These are phyloP conservation scores for Orientallactaga sibirica DNA, from an alignment of 2,797 vertebrate genomes.

Conservation along the genomic window DNA sequence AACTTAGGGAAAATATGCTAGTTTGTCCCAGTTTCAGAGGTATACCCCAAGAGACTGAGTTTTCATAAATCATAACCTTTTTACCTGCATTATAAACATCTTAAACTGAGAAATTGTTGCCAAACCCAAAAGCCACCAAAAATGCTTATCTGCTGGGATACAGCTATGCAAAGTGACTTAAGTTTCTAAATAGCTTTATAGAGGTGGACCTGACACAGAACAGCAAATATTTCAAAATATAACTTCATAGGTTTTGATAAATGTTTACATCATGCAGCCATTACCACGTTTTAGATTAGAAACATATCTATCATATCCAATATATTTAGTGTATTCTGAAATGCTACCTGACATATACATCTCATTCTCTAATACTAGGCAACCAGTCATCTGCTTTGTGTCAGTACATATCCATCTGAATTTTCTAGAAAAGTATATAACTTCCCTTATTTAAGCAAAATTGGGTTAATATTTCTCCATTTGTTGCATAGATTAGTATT, in stretches of 20 bases:
- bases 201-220: background rate
- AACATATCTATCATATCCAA: background rate
- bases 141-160: background rate
- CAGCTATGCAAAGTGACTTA: background rate
- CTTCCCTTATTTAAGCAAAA: conserved; percentile 25
- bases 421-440: conserved; percentile 9
- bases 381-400: background rate
- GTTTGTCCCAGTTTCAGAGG: background rate
- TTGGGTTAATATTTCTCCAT: background rate
- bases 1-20: background rate
- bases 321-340: background rate
- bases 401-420: background rate
- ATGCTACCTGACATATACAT: background rate
- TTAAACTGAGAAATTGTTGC: background rate
- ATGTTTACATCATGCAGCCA: background rate
- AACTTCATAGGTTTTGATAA: background rate
- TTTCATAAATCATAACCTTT: background rate
- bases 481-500: background rate
- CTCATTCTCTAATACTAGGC: background rate
- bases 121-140: background rate
- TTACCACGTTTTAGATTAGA: background rate
- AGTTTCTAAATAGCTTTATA: background rate
- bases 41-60: background rate
- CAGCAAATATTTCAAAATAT: background rate
- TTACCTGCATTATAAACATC: background rate